These are phyloP conservation scores for Himalopsyche tibetana DNA, from an alignment of 2,888 invertebrate species.

Conservation along the genomic window DNA sequence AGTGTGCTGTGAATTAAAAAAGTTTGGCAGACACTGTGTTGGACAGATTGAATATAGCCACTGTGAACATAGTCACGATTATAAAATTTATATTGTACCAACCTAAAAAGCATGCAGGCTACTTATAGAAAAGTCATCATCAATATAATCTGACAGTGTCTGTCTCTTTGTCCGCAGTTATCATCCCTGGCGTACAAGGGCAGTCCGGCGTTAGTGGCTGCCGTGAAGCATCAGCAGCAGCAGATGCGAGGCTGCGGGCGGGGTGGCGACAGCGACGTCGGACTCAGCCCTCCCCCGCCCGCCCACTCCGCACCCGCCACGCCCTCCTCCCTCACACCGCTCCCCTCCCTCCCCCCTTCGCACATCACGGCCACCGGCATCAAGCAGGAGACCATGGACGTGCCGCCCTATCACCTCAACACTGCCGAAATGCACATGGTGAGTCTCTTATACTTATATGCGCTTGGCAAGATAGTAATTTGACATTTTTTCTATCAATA, in stretches of 20 bases:
- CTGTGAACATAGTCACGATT: no score
- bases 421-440: conserved; percentile 71
- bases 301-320: conserved; percentile 72
- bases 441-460: conserved; percentile 49
- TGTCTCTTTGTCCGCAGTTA: conserved; percentile 52
- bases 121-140: no score
- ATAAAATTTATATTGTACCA: no score
- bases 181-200: conserved; percentile 62
- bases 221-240: conserved; percentile 52
- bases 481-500: background rate
- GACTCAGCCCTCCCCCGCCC: conserved; percentile 70
- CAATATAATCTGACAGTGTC: background rate
- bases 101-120: no score
- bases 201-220: conserved; percentile 58
- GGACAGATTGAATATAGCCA: no score
- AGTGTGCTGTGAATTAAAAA: no score
- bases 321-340: conserved; percentile 71
- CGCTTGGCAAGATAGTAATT: background rate
- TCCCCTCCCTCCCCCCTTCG: conserved; percentile 76
- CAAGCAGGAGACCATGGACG: conserved; percentile 81
- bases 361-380: conserved; percentile 76
- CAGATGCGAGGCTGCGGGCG: conserved; percentile 70
- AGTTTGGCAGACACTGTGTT: no score
- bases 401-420: conserved; percentile 72
- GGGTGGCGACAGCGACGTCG: conserved; percentile 73